phyloP scores from a whole-genome alignment of 2,888 invertebrate species.

The Hipparchia semele region DNA sequence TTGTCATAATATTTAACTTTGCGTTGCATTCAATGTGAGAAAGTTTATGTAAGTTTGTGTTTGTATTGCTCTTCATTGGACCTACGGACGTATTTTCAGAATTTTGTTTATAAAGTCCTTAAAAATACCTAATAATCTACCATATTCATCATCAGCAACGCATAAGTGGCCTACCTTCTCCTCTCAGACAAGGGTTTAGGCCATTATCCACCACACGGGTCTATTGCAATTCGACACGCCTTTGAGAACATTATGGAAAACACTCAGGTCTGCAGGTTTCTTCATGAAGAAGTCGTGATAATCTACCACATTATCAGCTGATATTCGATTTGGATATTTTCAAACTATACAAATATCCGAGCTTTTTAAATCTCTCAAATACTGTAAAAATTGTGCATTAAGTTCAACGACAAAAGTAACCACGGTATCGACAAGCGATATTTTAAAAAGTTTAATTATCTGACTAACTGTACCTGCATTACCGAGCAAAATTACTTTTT shows the following conservation, averaged over 20 bases:
- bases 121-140: background rate
- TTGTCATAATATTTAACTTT: conserved; percentile 73
- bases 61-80: conserved; percentile 57
- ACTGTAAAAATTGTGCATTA: background rate
- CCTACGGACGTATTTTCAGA: conserved; percentile 44
- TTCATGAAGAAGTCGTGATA: background rate
- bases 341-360: background rate
- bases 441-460: background rate
- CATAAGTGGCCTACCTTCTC: too few species aligned
- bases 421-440: background rate
- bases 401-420: background rate
- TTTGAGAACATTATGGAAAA: too few species aligned
- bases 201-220: too few species aligned
- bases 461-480: conserved; percentile 1
- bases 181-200: too few species aligned
- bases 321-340: too few species aligned
- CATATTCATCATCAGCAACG: background rate
- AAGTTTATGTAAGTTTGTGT: conserved; percentile 50
- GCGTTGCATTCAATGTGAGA: conserved; percentile 44
- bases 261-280: too few species aligned
- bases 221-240: too few species aligned
- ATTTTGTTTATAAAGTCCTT: conserved; percentile 36
- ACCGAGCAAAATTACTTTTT: conserved; percentile 7
- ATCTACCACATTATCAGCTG: background rate
- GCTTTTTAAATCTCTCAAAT: background rate